Percentiles rank a stretch among this genome's conserved stretches.
phyloP scores from a whole-genome alignment of 2,888 invertebrate genomes.

The Papilio gigon region DNA sequence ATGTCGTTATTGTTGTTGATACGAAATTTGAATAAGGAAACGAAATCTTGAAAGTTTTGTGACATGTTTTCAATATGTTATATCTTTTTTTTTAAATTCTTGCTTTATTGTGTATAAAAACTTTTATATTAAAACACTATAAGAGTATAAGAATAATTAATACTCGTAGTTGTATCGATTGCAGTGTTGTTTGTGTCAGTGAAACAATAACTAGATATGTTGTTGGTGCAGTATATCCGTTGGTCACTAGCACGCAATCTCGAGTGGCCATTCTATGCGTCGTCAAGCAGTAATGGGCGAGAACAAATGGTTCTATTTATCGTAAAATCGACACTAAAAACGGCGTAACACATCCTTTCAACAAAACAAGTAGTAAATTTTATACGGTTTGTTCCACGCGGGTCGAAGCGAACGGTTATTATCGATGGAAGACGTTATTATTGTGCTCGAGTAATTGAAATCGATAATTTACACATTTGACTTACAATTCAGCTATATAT shows the following conservation, averaged over 20 bases:
- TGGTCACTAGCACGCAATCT: constrained; percentile 60
- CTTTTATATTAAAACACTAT: too few relatives aligned
- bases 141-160: too few relatives aligned
- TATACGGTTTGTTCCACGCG: constrained; percentile 51
- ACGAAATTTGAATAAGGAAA: neutral
- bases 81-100: too few relatives aligned
- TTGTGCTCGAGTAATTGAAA: constrained; percentile 38
- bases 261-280: constrained; percentile 69
- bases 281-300: constrained; percentile 67
- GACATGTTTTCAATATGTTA: too few relatives aligned
- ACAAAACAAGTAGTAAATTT: constrained; percentile 65
- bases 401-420: constrained; percentile 45
- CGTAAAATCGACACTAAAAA: constrained; percentile 77
- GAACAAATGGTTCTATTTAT: constrained; percentile 76
- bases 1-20: neutral
- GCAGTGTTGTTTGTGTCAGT: constrained; percentile 49
- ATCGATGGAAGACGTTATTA: constrained; percentile 39
- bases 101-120: constrained; percentile 38
- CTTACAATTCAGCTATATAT: constrained; percentile 9
- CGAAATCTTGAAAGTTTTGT: neutral
- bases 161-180: constrained; percentile 1
- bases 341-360: constrained; percentile 70
- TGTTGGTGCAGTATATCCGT: constrained; percentile 64
- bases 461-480: constrained; percentile 36
- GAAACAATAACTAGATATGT: constrained; percentile 49